Evolutionary conservation across 2,797 vertebrate genomes (phyloP).

Genomic region (Lithobates sylvaticus): DNA sequence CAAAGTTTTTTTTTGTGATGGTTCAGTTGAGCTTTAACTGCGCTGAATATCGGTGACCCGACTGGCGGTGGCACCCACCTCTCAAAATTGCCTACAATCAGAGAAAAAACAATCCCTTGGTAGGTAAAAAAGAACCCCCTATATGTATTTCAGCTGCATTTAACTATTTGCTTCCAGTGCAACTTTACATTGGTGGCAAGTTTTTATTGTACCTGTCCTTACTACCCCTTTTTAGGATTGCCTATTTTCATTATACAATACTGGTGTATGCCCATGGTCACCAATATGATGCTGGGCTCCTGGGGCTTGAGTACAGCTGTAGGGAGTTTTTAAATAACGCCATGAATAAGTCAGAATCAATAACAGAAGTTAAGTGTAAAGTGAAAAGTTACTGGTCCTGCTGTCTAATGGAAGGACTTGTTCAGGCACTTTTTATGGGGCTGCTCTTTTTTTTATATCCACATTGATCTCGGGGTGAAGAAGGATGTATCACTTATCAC

Average conservation of each 20-base stretch:
- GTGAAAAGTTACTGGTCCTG: neutral
- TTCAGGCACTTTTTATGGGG: neutral
- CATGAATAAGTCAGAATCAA: neutral
- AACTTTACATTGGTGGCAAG: no score
- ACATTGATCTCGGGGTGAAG: constrained; percentile 36
- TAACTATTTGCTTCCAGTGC: no score
- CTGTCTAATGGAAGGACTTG: constrained; percentile 24
- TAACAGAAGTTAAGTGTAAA: neutral
- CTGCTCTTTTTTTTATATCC: constrained; percentile 25
- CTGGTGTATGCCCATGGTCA: neutral
- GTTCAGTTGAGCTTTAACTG: no score
- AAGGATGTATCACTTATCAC: constrained; percentile 22
- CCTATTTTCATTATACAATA: neutral
- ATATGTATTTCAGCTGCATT: no score
- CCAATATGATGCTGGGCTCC: neutral
- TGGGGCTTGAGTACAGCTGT: neutral
- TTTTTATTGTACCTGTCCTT: no score
- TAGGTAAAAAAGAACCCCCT: no score
- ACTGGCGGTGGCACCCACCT: no score
- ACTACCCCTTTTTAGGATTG: no score
- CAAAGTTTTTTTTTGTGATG: no score
- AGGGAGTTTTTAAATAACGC: neutral
- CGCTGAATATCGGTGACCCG: no score
- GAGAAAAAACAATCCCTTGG: no score
- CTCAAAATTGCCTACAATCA: no score